Evolutionary conservation across 2,797 vertebrate species (phyloP), one percentile per base, ranked within the genome.

Genomic region (Tragelaphus oryx): DNA sequence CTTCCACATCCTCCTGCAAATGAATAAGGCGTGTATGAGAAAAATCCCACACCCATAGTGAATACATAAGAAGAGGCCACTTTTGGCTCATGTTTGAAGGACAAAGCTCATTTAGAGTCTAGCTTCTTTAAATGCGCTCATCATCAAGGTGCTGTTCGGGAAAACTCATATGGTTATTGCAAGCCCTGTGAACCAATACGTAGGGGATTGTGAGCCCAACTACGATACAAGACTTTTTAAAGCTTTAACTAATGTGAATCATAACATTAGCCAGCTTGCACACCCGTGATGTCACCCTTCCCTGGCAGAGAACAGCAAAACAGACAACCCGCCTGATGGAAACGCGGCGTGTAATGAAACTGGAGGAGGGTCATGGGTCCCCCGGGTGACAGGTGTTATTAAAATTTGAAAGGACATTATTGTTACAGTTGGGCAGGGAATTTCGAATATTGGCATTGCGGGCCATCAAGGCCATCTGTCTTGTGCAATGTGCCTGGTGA

Each of bases 371-470:
- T 87, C 93, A 84, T 81, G 95, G 54, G 92, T 91, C 93, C 90
- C 93, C 50, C 30, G 95, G 94, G 96, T 96, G 92, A 87, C 87
- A 97, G 96, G 92, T 94, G 95, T 91, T 97, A 94, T 96, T 96
- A 96, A 90, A 93, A 97, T 95, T 71, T 84, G 91, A 92, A 97
- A 94, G 91, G 88, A 59, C 86, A 44, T 96, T 89, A 96, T 93
- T 85, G 92, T 95, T 95, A 91, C 46, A 89, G 86, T 94, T 87
- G 88, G 82, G 6, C 68, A 87, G 96, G 95, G 97, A 93, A 75
- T 96, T 95, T 57, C 2, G 5, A 57, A 59, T 81, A 59, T 54
- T 94, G 90, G 90, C 80, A 33, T 59, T 62, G 22, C 3, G 1
- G 83, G 68, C 75, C 96, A 80, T 78, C 48, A 90, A 85, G 80